phyloP scores from a whole-genome alignment of 2,113 vertebrate species.

The Lampris megalopsis region DNA sequence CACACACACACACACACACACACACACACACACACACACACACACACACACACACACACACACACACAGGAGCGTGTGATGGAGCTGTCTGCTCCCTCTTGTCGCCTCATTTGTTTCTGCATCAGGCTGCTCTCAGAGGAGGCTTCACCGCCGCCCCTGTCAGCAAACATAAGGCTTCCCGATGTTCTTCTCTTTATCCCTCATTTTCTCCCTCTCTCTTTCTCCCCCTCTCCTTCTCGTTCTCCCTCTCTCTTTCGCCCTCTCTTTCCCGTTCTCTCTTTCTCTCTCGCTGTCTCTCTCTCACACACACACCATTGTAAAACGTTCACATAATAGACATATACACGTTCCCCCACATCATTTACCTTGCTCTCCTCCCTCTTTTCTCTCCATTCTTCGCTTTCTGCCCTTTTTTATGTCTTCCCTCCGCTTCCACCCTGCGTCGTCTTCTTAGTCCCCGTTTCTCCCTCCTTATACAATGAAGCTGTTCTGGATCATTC shows the following conservation, averaged over 20 bases:
- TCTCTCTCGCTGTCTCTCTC: conserved; percentile 24
- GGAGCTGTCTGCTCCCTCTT: conserved; percentile 72
- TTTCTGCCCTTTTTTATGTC: too few relatives aligned
- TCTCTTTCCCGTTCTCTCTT: conserved; percentile 25
- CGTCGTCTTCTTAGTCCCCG: too few relatives aligned
- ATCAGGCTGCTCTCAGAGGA: conserved; percentile 71
- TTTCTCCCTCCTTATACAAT: too few relatives aligned
- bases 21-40: not conserved
- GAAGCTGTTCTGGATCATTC: too few relatives aligned
- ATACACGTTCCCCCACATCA: too few relatives aligned
- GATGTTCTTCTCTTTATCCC: conserved; percentile 43
- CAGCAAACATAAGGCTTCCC: conserved; percentile 70
- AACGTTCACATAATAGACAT: too few relatives aligned
- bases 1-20: conserved; percentile 14
- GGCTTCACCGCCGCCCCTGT: conserved; percentile 67
- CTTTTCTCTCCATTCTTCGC: too few relatives aligned
- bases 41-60: conserved; percentile 2
- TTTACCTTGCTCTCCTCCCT: too few relatives aligned
- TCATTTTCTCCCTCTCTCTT: conserved; percentile 7
- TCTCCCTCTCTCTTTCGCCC: conserved; percentile 21
- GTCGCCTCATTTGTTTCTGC: conserved; percentile 77
- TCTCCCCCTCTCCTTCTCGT: conserved; percentile 15
- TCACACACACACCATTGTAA: too few relatives aligned
- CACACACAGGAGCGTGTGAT: conserved; percentile 58
- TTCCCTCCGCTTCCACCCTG: too few relatives aligned